These are phyloP conservation scores for Ichneumon xanthorius DNA, from an alignment of 2,888 invertebrate species.

Conservation along the genomic window DNA sequence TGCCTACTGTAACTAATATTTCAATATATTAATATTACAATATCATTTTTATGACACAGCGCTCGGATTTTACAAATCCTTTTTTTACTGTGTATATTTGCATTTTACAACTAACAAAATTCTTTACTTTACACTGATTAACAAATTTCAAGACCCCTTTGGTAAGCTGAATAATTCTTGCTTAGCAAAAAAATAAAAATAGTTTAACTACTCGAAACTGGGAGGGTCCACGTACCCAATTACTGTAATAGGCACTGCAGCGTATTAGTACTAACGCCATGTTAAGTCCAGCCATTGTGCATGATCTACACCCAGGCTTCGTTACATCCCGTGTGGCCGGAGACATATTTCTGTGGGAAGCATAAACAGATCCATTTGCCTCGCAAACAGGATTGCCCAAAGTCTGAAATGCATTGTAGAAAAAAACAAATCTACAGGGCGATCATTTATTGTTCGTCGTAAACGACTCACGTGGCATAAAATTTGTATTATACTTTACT, in stretches of 20 bases:
- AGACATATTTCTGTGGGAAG: background rate
- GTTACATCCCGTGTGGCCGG: background rate
- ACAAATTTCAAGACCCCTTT: background rate
- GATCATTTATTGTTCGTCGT: background rate
- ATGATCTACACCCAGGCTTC: background rate
- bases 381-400: background rate
- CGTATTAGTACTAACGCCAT: conserved; percentile 14
- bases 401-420: background rate
- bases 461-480: background rate
- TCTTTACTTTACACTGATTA: background rate
- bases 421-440: background rate
- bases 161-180: background rate
- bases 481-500: background rate
- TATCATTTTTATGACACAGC: too few relatives aligned
- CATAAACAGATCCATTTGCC: background rate
- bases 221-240: background rate
- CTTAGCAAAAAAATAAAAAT: background rate
- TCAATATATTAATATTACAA: too few relatives aligned
- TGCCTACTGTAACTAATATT: too few relatives aligned
- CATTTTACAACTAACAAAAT: background rate
- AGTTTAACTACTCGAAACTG: background rate
- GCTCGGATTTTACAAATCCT: background rate
- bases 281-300: conserved; percentile 2
- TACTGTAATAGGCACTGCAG: background rate
- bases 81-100: background rate